These are phyloP conservation scores for Alfaro cultratus DNA, from an alignment of 2,797 vertebrate species.

Conservation along the genomic window DNA sequence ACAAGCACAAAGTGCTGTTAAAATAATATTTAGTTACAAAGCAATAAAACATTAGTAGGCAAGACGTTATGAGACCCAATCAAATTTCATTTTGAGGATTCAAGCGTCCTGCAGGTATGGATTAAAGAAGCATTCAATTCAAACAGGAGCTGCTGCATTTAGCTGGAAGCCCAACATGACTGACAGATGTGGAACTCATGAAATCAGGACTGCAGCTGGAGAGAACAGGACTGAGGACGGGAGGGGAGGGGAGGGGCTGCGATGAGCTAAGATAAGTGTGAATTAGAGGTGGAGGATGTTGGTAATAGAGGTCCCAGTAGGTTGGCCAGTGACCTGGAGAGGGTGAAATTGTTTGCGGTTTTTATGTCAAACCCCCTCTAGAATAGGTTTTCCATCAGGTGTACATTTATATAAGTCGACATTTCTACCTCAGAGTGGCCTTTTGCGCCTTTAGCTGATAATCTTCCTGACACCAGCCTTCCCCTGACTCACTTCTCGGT, in stretches of 20 bases:
- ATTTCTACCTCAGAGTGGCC: constrained; percentile 34
- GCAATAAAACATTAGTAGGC: neutral
- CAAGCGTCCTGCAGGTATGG: neutral
- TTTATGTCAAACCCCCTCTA: constrained; percentile 29
- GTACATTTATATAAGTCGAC: constrained; percentile 30
- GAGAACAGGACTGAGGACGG: constrained; percentile 5
- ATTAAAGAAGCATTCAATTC: neutral
- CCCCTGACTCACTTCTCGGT: constrained; percentile 14
- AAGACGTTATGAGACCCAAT: neutral
- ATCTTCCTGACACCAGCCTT: constrained; percentile 32
- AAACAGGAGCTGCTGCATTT: neutral
- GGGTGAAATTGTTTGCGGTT: constrained; percentile 29
- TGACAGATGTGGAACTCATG: constrained; percentile 5
- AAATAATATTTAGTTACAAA: neutral
- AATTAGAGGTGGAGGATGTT: constrained; percentile 39
- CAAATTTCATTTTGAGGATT: neutral
- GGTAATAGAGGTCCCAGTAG: constrained; percentile 41
- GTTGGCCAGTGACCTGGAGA: constrained; percentile 28
- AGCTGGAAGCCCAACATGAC: constrained; percentile 5
- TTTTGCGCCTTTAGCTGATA: constrained; percentile 42
- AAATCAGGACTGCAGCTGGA: constrained; percentile 14
- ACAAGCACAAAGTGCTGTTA: neutral
- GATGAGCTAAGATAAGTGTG: constrained; percentile 44
- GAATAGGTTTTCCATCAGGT: constrained; percentile 22
- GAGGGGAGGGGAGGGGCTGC: constrained; percentile 15